These are phyloP conservation scores for Zaprionus obscuricornis DNA, from an alignment of 2,888 invertebrate genomes.

Conservation along the genomic window DNA sequence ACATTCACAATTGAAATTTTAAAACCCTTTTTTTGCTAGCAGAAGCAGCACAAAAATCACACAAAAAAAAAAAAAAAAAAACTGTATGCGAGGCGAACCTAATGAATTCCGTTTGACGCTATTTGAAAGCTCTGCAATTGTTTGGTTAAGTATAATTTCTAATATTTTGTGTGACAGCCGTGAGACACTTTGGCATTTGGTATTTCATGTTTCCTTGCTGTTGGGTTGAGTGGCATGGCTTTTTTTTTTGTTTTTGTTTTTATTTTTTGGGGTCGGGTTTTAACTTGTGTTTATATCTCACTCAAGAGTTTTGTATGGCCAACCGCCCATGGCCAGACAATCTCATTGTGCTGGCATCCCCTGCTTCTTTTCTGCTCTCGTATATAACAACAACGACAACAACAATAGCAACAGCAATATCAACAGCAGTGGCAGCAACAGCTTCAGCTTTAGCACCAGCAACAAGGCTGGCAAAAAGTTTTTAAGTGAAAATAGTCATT, in stretches of 20 bases:
- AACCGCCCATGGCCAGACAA: constrained; percentile 26
- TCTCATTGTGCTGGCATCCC: constrained; percentile 19
- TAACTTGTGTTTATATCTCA: constrained; percentile 71
- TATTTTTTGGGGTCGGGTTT: constrained; percentile 16
- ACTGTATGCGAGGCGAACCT: constrained; percentile 9
- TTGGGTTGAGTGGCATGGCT: constrained; percentile 10
- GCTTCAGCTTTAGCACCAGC: constrained; percentile 25
- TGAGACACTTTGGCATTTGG: constrained; percentile 77
- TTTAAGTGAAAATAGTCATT: constrained; percentile 81
- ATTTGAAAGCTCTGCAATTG: constrained; percentile 71
- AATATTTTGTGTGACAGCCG: constrained; percentile 78
- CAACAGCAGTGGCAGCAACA: constrained; percentile 18
- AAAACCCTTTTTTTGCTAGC: constrained; percentile 22
- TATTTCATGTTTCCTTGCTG: no score
- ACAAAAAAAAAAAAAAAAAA: constrained; percentile 15
- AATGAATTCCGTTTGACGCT: constrained; percentile 2
- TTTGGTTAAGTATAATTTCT: constrained; percentile 79
- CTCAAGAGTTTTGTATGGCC: constrained; percentile 60
- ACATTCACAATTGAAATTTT: constrained; percentile 64
- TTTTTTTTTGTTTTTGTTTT: no score
- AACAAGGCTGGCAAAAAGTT: constrained; percentile 61
- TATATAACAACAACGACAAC: constrained; percentile 13
- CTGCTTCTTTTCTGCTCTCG: background rate
- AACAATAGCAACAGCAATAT: constrained; percentile 7
- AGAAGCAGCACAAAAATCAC: constrained; percentile 10